Base-by-base conservation (phyloP, 2,797 vertebrate genomes). In the Hippocampus kuda region DNA sequence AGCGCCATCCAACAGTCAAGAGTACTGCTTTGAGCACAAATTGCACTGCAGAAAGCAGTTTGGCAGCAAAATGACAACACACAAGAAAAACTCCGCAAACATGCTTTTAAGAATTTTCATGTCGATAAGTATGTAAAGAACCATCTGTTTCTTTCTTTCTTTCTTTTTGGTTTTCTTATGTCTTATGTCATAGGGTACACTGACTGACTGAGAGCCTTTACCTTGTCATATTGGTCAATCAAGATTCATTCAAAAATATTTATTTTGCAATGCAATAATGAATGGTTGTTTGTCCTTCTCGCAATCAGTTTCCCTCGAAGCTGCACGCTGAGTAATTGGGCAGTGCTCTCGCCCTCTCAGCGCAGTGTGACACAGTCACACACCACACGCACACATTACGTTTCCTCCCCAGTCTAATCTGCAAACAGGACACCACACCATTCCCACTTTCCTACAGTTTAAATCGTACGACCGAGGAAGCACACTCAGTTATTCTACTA, bases 1-100 rank as follows among this genome's bases (percentile, higher is more conserved):
- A 75, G 65, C 46, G 2, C 26, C 1, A 46, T 81, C 73, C 74
- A 72, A 72, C 74, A 72, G n/a, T 65, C 44, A 27, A 42, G n/a
- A 82, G 61, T 77, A 70, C 65, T 6, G 46, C 65, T 42, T 13
- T 7, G 16, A 49, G 41, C 63, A 48, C 65, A 51, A 44, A 69
- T 66, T 65, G 24, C 63, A 65, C n/a, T 30, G n/a, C 15, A 63
- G 38, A 27, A 34, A 69, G 68, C 70, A 57, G 30, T 60, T 38
- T 6, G 49, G 68, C 65, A 38, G 66, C 56, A 53, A 75, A 72
- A 70, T 68, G 44, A 27, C 68, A 54, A 77, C 62, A 67, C 18
- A 48, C 78, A 74, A 42, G 20, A 20, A 20, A 22, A 20, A 20
- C 18, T 22, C 49, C 49, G 2, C 10, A 41, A n/a, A 41, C 20